Conservation (phyloP, 2,888 invertebrate genomes). For the Lapara coniferarum region DNA sequence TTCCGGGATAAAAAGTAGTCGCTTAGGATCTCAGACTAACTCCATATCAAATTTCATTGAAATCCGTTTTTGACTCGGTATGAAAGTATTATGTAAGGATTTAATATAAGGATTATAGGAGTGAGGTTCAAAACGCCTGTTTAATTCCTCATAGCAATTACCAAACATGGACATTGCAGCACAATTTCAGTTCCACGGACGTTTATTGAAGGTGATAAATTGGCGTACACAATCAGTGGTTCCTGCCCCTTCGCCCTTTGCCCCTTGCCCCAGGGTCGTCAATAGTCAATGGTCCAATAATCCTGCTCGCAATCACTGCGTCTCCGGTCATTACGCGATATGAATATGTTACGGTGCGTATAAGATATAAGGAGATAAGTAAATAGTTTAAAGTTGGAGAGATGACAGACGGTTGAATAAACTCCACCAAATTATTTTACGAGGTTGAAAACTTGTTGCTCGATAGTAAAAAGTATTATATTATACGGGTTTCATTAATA, state of each 20-base stretch:
- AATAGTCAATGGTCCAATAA: conserved; percentile 31
- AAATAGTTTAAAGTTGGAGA: not conserved
- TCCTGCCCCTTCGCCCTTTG: conserved; percentile 6
- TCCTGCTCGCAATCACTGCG: conserved; percentile 38
- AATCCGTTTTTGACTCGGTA: too few relatives aligned
- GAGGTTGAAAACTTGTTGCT: too few relatives aligned
- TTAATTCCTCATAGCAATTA: conserved; percentile 5
- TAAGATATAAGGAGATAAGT: not conserved
- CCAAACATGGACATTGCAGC: not conserved
- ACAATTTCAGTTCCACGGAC: not conserved
- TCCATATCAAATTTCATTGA: too few relatives aligned
- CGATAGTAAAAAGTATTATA: too few relatives aligned
- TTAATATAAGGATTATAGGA: too few relatives aligned
- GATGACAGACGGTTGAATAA: not conserved
- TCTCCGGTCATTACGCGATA: conserved; percentile 35
- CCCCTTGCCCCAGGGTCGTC: conserved; percentile 13
- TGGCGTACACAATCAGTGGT: conserved; percentile 13
- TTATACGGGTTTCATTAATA: too few relatives aligned
- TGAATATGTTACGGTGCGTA: conserved; percentile 27
- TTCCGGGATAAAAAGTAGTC: too few relatives aligned
- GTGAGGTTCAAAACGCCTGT: not conserved
- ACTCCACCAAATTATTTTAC: too few relatives aligned
- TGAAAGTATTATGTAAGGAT: too few relatives aligned
- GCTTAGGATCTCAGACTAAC: too few relatives aligned
- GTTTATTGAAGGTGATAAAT: conserved; percentile 21